phyloP scores from a whole-genome alignment of 2,888 invertebrate species.

The Hirudinaria manillensis region DNA sequence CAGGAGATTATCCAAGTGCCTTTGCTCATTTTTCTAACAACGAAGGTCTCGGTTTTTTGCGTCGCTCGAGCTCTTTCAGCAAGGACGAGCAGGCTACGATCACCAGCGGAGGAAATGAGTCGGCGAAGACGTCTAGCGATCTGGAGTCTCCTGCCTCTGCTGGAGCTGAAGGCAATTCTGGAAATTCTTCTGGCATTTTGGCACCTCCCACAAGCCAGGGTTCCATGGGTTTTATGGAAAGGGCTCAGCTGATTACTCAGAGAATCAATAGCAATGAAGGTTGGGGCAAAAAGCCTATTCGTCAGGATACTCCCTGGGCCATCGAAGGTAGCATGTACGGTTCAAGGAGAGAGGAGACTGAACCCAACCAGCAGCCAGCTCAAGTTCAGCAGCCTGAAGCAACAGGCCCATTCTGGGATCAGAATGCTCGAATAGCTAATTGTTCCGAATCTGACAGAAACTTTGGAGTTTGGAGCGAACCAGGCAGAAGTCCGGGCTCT shows the following conservation, averaged over 20 bases:
- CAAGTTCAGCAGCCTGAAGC: conserved; percentile 20
- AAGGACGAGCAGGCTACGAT: not conserved
- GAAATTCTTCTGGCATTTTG: not conserved
- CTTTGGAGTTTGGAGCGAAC: conserved; percentile 30
- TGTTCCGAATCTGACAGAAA: conserved; percentile 29
- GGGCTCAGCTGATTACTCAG: conserved; percentile 16
- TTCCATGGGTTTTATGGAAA: conserved; percentile 25
- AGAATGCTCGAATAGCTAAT: conserved; percentile 27
- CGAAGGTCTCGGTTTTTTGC: conserved; percentile 27
- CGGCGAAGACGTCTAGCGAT: conserved; percentile 23
- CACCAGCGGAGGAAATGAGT: conserved; percentile 11
- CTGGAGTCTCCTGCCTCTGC: conserved; percentile 13
- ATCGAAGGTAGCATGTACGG: conserved; percentile 26
- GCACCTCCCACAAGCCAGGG: not conserved
- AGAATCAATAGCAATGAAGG: conserved; percentile 49
- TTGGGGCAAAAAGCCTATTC: conserved; percentile 50
- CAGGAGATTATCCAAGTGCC: conserved; percentile 29
- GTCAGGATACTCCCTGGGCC: conserved; percentile 50
- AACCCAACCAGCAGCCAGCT: not conserved
- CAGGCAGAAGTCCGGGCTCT: conserved; percentile 9
- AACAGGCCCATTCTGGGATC: conserved; percentile 26
- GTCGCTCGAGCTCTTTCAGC: conserved; percentile 22
- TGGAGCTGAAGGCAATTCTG: conserved; percentile 8
- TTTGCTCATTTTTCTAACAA: conserved; percentile 29
- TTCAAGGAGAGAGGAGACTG: conserved; percentile 17